A percentile compares a stretch with the other conserved stretches of the same genome.
These are phyloP conservation scores for Pluvianellus socialis DNA, from an alignment of 2,113 vertebrate species.

Conservation along the genomic window DNA sequence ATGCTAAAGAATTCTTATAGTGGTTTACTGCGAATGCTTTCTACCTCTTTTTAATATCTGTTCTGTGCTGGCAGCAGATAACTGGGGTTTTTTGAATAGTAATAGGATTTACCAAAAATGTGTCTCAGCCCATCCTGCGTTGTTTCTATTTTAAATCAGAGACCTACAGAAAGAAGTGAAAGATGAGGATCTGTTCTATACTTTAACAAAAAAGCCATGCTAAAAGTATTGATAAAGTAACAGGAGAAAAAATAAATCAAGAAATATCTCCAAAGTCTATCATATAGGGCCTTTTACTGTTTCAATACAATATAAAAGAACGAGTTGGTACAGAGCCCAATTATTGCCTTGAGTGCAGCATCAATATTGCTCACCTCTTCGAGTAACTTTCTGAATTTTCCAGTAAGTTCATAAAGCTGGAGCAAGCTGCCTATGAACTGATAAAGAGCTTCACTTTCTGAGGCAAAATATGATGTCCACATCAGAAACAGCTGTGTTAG, in stretches of 20 bases:
- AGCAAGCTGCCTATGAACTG: background rate
- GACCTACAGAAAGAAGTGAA: background rate
- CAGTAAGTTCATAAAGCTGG: background rate
- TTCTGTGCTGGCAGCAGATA: background rate
- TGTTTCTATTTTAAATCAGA: background rate
- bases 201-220: background rate
- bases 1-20: background rate
- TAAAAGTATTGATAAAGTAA: constrained; percentile 21
- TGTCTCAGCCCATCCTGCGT: background rate
- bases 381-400: background rate
- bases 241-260: background rate
- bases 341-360: constrained; percentile 28
- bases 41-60: background rate
- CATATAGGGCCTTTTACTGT: background rate
- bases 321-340: background rate
- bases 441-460: background rate
- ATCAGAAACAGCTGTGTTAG: constrained; percentile 6
- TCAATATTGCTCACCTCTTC: background rate
- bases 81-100: background rate
- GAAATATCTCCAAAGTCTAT: background rate
- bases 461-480: background rate
- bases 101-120: background rate
- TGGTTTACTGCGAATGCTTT: background rate
- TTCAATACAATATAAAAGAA: background rate
- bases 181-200: background rate